Base-by-base conservation (phyloP, 2,113 vertebrate genomes). In the Chauna torquata region DNA sequence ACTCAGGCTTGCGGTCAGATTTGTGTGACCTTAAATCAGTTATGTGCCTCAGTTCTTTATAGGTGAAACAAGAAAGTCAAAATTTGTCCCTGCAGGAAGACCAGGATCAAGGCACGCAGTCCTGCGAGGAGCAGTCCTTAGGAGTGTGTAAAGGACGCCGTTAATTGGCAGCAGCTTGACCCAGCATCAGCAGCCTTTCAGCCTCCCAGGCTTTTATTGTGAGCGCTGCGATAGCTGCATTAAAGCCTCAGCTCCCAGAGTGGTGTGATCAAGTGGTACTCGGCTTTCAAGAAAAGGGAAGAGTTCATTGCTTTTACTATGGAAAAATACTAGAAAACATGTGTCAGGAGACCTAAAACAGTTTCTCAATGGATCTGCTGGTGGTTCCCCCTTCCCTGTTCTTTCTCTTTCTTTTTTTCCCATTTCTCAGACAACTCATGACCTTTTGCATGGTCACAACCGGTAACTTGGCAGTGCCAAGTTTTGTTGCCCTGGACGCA, bases 171-270 rank as follows among this genome's bases (percentile, higher is more conserved):
- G 49, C 30, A 13, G 30, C 49, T 40, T 20, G 58, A 57, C 76
- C 58, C 86, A 1, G 7, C 2, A 34, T 45, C 4, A 1, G 57
- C 65, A 6, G 6, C 86, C 44, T 44, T 50, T n/a, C 16, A 16
- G 42, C n/a, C 16, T n/a, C 42, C 1, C 3, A 0, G 15, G 20
- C 70, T 12, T 59, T 40, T n/a, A 18, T 19, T 6, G 42, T 2
- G 30, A 64, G 61, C 25, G 25, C 54, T 19, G 87, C 8, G 2
- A 22, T 11, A 59, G 55, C 3, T 1, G 19, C 4, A 1, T 14
- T 36, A 28, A 28, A 57, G 36, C 58, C 58, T 38, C 3, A 0
- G 90, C 72, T 66, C 23, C n/a, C 28, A 0, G 57, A 7, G 0
- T 1, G 3, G 28, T 5, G 30, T 3, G 30, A 32, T 25, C 3